These are phyloP conservation scores for Podargus strigoides DNA, from an alignment of 2,797 vertebrate genomes.

Conservation along the genomic window DNA sequence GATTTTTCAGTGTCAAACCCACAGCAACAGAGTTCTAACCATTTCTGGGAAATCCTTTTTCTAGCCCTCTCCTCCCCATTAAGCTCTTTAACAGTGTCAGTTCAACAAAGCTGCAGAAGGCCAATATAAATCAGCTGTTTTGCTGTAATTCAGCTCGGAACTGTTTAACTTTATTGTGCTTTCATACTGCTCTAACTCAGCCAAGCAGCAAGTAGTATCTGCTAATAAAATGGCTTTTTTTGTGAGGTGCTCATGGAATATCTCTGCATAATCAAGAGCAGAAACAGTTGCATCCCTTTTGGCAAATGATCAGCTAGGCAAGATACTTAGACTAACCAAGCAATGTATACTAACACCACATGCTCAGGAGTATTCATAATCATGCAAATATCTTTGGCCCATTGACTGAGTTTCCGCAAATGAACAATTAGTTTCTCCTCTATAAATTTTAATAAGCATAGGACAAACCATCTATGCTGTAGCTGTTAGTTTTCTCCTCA, in stretches of 20 bases:
- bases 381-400: slow-evolving; percentile 32
- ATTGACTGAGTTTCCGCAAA: slow-evolving; percentile 15
- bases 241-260: background rate
- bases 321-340: background rate
- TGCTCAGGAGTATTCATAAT: slow-evolving; percentile 13
- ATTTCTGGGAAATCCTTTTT: background rate
- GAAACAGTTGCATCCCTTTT: background rate
- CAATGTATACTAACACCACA: background rate
- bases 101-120: background rate
- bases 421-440: slow-evolving; percentile 56
- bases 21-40: background rate
- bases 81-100: background rate
- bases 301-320: background rate
- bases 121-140: background rate
- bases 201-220: background rate
- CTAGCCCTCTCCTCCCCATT: fast-evolving
- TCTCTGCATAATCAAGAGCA: background rate
- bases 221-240: background rate
- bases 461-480: background rate
- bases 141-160: background rate
- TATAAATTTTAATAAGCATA: slow-evolving; percentile 51
- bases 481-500: slow-evolving; percentile 34
- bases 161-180: background rate
- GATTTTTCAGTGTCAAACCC: background rate
- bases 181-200: background rate